Conservation (phyloP, 2,888 invertebrate species). For the Leptinotarsa tumamoca region DNA sequence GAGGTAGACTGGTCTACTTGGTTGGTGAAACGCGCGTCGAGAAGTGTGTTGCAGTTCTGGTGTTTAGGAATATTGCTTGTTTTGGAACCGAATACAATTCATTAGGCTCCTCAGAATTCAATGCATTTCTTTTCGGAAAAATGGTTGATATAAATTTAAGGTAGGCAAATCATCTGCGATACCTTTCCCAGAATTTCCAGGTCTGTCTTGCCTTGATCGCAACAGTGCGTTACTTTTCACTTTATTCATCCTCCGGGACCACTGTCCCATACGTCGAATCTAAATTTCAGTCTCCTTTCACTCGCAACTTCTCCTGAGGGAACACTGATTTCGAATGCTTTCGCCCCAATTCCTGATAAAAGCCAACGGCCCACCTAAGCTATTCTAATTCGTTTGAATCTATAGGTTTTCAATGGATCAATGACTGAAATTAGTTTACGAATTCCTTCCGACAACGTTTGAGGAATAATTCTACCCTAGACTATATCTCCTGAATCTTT, state of each 20-base stretch:
- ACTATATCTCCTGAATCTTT: no score
- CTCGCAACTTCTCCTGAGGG: conserved; percentile 60
- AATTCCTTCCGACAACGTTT: no score
- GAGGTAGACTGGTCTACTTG: no score
- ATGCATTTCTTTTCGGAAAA: no score
- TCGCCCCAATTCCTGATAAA: conserved; percentile 49
- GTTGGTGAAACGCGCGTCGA: no score
- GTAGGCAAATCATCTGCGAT: conserved; percentile 45
- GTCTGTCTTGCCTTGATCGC: conserved; percentile 48
- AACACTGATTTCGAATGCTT: conserved; percentile 63
- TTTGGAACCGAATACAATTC: no score
- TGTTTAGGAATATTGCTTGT: no score
- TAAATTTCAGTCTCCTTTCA: conserved; percentile 62
- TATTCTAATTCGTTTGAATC: conserved; percentile 17
- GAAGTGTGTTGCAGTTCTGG: no score
- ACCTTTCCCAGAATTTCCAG: conserved; percentile 46
- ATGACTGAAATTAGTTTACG: no score
- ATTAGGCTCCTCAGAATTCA: no score
- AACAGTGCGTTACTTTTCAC: conserved; percentile 64
- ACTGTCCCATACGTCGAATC: conserved; percentile 61
- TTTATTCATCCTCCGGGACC: conserved; percentile 67
- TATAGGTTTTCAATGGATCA: background rate
- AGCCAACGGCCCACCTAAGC: conserved; percentile 33
- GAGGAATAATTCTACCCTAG: no score
- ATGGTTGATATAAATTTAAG: no score